phyloP scores from a whole-genome alignment of 2,797 vertebrate species.

The Xerus rutilus region DNA sequence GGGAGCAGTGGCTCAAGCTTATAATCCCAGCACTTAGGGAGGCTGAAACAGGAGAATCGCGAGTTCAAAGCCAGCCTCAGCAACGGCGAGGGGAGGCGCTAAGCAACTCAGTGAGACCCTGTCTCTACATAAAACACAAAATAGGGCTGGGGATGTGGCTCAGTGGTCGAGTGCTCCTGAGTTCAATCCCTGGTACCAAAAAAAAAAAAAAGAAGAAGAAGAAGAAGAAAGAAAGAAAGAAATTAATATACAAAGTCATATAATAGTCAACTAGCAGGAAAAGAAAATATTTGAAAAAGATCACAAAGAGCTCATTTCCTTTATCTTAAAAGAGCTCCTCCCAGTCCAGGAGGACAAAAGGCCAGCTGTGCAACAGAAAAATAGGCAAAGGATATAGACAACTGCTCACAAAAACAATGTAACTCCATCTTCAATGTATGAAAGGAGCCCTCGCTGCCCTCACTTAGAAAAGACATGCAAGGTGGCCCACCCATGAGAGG shows the following conservation, averaged over 20 bases:
- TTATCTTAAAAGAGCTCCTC: constrained; percentile 31
- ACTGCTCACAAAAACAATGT: background rate
- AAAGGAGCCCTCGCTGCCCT: background rate
- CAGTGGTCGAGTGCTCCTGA: too few relatives aligned
- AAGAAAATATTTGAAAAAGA: constrained; percentile 35
- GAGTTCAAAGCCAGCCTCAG: too few relatives aligned
- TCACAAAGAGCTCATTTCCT: constrained; percentile 17
- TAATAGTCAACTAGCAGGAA: constrained; percentile 26
- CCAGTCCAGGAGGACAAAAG: constrained; percentile 16
- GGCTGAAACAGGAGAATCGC: too few relatives aligned
- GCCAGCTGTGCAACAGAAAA: constrained; percentile 21
- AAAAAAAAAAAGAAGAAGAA: too few relatives aligned
- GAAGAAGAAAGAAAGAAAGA: background rate
- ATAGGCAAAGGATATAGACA: background rate
- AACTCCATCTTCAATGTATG: background rate
- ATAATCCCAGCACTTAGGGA: too few relatives aligned
- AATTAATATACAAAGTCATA: constrained; percentile 8
- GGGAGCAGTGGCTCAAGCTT: too few relatives aligned
- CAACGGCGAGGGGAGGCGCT: too few relatives aligned
- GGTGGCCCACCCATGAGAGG: background rate
- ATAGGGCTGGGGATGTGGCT: too few relatives aligned
- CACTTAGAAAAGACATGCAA: background rate
- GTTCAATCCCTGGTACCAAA: too few relatives aligned
- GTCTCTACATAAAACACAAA: too few relatives aligned
- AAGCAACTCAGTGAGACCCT: too few relatives aligned